Evolutionary conservation across 2,888 invertebrate genomes (phyloP), one percentile per base, ranked within the genome.

Genomic region (Drosophila affinis): DNA sequence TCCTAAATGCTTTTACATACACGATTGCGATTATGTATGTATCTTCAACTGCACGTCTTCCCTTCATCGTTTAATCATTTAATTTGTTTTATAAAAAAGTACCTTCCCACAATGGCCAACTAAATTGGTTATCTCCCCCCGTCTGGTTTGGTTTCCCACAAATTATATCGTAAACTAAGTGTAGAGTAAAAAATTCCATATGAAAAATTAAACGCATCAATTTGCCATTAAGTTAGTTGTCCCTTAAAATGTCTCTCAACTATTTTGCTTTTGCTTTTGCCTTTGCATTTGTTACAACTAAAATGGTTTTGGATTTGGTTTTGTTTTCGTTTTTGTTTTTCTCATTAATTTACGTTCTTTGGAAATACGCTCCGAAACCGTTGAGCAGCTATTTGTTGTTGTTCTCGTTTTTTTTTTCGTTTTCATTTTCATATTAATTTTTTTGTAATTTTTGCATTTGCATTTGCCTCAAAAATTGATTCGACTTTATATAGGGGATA

Each of bases 301-400:
- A 82, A 82, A 76, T 79, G 55, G 56, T 52, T 57, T 63, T 54
- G 71, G 64, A 62, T 27, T 77, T 78, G 71, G 53, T 52, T 57
- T 63, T 52, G 71, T 62, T 64, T 27, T 77, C 75, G 71, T 71
- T 78, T 78, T 81, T 47, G 62, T 64, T 72, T 39, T 67, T 51
- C 17, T 51, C 27, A 51, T 70, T 70, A 70, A 70, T 72, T 80
- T 71, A 53, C 68, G 59, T 79, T 81, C 74, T 88, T 85, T 88
- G 89, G 90, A 90, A 89, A 90, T 82, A 88, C 89, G 91, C 91
- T 91, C 91, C 91, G 91, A 91, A 91, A 91, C 91, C 91, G 89
- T 89, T 91, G 91, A 91, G 91, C 91, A 89, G 89, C 83, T 90
- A 80, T 86, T 83, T 76, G 65, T 75, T 81, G 72, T 78, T 67